Percentiles rank a stretch among this genome's conserved stretches.
Conservation (phyloP, 2,888 invertebrate species). For the Ganaspis brasiliensis region DNA sequence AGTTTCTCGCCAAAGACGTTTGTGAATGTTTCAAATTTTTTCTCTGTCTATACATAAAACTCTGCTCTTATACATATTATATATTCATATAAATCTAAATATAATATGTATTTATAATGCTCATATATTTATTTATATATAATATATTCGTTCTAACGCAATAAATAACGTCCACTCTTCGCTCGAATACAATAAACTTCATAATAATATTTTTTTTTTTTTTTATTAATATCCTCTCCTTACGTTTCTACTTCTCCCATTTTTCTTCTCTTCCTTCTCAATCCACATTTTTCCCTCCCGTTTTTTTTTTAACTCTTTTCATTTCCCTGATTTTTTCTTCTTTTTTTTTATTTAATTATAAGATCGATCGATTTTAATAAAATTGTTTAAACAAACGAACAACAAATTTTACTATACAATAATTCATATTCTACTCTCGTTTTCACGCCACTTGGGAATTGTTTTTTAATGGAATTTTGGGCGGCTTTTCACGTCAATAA, state of each 20-base stretch:
- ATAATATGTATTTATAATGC: slow-evolving; percentile 68
- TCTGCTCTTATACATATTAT: slow-evolving; percentile 68
- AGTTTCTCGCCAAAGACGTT: slow-evolving; percentile 55
- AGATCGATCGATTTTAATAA: background rate
- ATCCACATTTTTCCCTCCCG: slow-evolving; percentile 40
- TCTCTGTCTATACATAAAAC: slow-evolving; percentile 67
- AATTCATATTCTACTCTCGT: slow-evolving; percentile 40
- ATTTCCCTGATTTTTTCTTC: background rate
- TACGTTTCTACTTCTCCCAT: slow-evolving; percentile 48
- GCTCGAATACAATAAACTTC: slow-evolving; percentile 55
- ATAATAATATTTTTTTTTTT: slow-evolving; percentile 47
- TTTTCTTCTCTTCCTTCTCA: slow-evolving; percentile 46
- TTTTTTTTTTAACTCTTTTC: background rate
- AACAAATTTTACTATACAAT: slow-evolving; percentile 33
- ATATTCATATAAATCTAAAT: slow-evolving; percentile 65
- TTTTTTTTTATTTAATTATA: background rate
- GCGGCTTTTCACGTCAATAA: slow-evolving; percentile 49
- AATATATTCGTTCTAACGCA: slow-evolving; percentile 67
- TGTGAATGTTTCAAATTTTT: slow-evolving; percentile 48
- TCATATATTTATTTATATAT: slow-evolving; percentile 65
- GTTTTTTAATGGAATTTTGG: slow-evolving; percentile 49
- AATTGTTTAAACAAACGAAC: background rate
- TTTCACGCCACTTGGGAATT: too few relatives aligned
- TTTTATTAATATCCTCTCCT: slow-evolving; percentile 45
- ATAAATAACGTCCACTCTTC: slow-evolving; percentile 64